Percentiles rank a stretch among this genome's conserved stretches.
phyloP scores from a whole-genome alignment of 2,888 invertebrate genomes.

The Drosophila percnosoma region DNA sequence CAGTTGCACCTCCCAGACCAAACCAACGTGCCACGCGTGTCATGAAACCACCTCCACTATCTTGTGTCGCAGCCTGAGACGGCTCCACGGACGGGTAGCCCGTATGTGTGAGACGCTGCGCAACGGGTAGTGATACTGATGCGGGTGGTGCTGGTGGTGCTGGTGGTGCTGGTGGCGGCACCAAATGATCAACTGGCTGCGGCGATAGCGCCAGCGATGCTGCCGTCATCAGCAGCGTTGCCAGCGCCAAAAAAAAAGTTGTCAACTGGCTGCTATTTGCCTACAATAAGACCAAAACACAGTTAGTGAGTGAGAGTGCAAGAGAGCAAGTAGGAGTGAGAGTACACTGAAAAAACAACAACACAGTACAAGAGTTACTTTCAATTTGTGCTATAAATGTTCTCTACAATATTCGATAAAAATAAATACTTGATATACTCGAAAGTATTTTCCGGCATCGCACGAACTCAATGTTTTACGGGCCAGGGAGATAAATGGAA shows the following conservation, averaged over 20 bases:
- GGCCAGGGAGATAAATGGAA: background rate
- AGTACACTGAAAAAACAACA: slow-evolving; percentile 1
- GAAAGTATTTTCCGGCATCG: background rate
- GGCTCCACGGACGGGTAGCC: slow-evolving; percentile 35
- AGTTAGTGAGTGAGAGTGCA: slow-evolving; percentile 24
- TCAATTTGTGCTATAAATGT: background rate
- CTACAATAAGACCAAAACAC: slow-evolving; percentile 31
- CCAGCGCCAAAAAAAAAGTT: slow-evolving; percentile 31
- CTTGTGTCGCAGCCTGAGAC: background rate
- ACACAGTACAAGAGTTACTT: background rate
- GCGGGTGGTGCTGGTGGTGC: slow-evolving; percentile 64
- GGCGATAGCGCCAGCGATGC: slow-evolving; percentile 25
- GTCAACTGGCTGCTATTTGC: slow-evolving; percentile 44
- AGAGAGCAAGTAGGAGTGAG: background rate
- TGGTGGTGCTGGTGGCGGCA: slow-evolving; percentile 82
- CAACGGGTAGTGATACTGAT: slow-evolving; percentile 29
- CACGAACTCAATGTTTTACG: background rate
- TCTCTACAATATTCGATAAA: background rate
- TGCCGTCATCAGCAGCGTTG: slow-evolving; percentile 28
- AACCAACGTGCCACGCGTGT: slow-evolving; percentile 84
- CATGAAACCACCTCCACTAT: slow-evolving; percentile 76
- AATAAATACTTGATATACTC: background rate
- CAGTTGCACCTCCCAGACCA: slow-evolving; percentile 72
- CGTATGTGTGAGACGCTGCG: slow-evolving; percentile 45
- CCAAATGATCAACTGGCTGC: slow-evolving; percentile 80